Evolutionary conservation across 2,113 vertebrate species (phyloP).

Genomic region (Desmodus rotundus): DNA sequence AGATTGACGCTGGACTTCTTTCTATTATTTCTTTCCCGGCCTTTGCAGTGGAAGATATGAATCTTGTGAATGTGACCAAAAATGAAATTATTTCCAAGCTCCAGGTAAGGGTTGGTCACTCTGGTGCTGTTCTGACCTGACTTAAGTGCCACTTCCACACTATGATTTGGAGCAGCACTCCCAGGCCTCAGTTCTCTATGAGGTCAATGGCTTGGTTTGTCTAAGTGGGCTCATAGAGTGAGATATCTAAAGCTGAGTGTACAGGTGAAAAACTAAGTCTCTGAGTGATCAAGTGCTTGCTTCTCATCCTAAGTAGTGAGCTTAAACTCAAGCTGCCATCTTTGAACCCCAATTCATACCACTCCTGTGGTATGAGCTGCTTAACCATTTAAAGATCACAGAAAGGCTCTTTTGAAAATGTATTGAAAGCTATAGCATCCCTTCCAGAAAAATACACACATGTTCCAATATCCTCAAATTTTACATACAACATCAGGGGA

Average conservation of each 20-base stretch:
- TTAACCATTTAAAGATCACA: conserved; percentile 19
- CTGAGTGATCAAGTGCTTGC: not conserved
- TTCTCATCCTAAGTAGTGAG: not conserved
- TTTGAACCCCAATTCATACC: not conserved
- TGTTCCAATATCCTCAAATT: not conserved
- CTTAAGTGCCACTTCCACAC: not conserved
- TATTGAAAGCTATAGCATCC: not conserved
- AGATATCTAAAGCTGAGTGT: not conserved
- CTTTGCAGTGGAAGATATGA: conserved; percentile 96
- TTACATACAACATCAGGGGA: not conserved
- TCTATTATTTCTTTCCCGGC: conserved; percentile 97
- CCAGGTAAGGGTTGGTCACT: conserved; percentile 84
- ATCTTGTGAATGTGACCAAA: conserved; percentile 94
- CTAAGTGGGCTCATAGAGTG: not conserved
- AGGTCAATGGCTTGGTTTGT: not conserved
- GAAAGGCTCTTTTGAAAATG: conserved; percentile 13
- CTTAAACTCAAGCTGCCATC: not conserved
- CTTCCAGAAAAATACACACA: not conserved
- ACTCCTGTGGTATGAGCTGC: not conserved
- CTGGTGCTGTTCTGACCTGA: not conserved
- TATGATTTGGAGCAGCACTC: not conserved
- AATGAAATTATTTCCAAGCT: conserved; percentile 95
- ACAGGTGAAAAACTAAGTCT: not conserved
- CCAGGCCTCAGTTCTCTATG: not conserved
- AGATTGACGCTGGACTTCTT: conserved; percentile 96